Evolutionary conservation across 2,888 invertebrate genomes (phyloP).

Genomic region (Callyntrura sp.): DNA sequence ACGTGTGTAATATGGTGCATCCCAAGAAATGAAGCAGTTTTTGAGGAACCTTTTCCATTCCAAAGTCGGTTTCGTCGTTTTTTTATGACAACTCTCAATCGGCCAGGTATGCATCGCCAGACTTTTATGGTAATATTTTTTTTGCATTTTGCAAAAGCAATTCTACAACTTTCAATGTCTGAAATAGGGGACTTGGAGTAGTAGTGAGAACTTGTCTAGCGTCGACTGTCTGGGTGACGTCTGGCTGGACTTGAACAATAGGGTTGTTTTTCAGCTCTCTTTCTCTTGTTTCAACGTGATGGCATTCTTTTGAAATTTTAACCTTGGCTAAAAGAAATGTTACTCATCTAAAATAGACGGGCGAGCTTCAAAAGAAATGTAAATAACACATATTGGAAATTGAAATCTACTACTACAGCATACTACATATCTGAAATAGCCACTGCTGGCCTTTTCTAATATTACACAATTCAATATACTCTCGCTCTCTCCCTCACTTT

Average conservation of each 20-base stretch:
- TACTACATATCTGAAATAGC: not conserved
- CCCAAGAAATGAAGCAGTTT: not conserved
- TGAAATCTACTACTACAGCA: too few species aligned
- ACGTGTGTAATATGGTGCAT: not conserved
- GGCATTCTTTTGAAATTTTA: not conserved
- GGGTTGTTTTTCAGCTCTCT: not conserved
- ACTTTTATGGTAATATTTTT: not conserved
- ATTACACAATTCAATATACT: too few species aligned
- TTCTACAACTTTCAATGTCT: not conserved
- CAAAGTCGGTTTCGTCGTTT: not conserved
- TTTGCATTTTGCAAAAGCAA: conserved; percentile 17
- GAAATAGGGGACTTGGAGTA: not conserved
- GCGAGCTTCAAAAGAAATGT: not conserved
- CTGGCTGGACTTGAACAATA: conserved; percentile 6
- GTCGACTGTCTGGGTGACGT: conserved; percentile 33
- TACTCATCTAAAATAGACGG: not conserved
- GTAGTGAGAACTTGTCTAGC: not conserved
- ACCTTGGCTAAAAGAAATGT: conserved; percentile 15
- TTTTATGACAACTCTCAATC: conserved; percentile 2
- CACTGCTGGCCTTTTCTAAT: too few species aligned
- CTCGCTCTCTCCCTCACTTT: too few species aligned
- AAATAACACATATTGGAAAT: conserved; percentile 11
- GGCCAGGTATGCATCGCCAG: not conserved
- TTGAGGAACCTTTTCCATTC: not conserved
- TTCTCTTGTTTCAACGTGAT: too few species aligned